Conservation (phyloP, 2,113 vertebrate species). For the Cairina moschata region DNA sequence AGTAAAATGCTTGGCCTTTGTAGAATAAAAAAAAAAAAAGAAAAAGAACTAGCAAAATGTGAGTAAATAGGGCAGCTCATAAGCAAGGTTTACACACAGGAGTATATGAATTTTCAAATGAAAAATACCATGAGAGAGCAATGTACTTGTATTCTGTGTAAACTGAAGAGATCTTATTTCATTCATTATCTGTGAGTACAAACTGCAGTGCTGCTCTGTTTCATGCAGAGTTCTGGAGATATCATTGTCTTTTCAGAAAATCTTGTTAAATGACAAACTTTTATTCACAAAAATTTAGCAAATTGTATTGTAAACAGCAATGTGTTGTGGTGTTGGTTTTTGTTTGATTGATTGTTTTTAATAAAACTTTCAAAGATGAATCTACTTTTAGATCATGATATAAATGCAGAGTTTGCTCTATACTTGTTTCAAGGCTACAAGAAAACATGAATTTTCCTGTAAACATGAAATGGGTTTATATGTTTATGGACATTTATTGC, state of each 20-base stretch:
- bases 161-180: background rate
- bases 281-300: background rate
- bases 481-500: slow-evolving; percentile 3
- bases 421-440: background rate
- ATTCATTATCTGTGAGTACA: too few species aligned
- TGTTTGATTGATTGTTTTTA: background rate
- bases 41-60: background rate
- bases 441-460: background rate
- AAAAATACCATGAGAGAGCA: background rate
- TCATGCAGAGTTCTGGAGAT: background rate
- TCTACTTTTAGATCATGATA: background rate
- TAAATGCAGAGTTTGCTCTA: background rate
- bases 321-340: too few species aligned
- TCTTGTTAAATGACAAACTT: background rate
- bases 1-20: background rate
- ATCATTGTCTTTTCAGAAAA: background rate
- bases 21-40: background rate
- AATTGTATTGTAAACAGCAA: background rate
- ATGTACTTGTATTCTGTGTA: background rate
- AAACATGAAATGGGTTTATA: slow-evolving; percentile 22
- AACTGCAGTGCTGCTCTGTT: background rate
- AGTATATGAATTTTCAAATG: background rate
- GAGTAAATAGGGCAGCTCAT: background rate
- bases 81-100: background rate
- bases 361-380: slow-evolving; percentile 22